Evolutionary conservation across 2,113 vertebrate species (phyloP).

Genomic region (Albula goreensis): DNA sequence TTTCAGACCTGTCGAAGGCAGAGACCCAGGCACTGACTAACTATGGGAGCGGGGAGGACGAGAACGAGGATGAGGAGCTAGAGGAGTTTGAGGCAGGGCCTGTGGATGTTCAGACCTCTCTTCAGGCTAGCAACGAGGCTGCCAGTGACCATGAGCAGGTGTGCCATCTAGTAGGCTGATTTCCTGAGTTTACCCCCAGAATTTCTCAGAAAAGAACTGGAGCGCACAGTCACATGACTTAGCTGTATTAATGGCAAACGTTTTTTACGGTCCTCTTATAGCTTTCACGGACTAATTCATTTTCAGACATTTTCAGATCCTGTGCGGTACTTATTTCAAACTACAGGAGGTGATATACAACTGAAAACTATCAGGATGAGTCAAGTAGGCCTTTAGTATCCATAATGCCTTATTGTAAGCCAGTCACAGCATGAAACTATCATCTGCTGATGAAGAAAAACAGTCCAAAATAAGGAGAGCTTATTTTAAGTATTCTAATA

Average conservation of each 20-base stretch:
- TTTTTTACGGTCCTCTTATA: too few species aligned
- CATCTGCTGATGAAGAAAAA: neutral
- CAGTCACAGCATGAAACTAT: neutral
- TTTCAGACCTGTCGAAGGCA: conserved; percentile 88
- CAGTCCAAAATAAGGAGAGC: neutral
- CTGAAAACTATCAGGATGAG: too few species aligned
- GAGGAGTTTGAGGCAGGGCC: conserved; percentile 91
- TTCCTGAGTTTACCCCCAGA: too few species aligned
- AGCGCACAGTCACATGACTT: neutral
- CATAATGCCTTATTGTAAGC: neutral
- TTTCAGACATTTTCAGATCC: too few species aligned
- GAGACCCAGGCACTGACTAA: conserved; percentile 93
- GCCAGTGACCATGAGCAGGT: conserved; percentile 68
- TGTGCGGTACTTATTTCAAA: too few species aligned
- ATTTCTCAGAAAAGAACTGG: neutral
- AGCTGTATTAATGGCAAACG: too few species aligned
- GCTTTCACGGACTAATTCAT: too few species aligned
- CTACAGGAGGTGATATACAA: too few species aligned
- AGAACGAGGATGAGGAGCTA: conserved; percentile 91
- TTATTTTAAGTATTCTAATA: too few species aligned
- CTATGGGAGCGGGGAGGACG: conserved; percentile 96
- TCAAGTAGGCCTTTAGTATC: neutral
- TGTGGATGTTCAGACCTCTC: conserved; percentile 89
- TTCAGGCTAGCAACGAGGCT: conserved; percentile 80
- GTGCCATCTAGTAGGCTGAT: neutral